Evolutionary conservation across 2,113 vertebrate species (phyloP), one percentile per base, ranked within the genome.

Genomic region (Bujurquina vittata): DNA sequence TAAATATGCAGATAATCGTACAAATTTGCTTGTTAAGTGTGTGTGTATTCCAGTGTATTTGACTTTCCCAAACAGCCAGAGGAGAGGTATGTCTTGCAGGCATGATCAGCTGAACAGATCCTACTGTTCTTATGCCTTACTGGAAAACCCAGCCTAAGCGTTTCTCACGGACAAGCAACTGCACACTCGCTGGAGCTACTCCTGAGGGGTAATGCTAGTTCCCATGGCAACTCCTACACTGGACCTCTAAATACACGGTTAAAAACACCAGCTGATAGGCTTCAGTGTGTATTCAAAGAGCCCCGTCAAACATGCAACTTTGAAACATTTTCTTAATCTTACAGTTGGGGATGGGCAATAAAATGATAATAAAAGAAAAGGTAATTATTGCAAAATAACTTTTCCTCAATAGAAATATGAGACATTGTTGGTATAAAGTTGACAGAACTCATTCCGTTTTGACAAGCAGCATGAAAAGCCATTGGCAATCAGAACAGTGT

Each of bases 161-260:
- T 91, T 90, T 87, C 85, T 90, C 86, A 89, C 31, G 29, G 83
- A 84, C 78, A 85, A 87, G 85, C 87, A 80, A 90, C 78, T 89
- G 89, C 91, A 94, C 85, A 76, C 82, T 89, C 58, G 60, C 80
- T 84, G 88, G 67, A 89, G 87, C 88, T 79, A 88, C 88, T 88
- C 88, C 86, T 87, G 76, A 86, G 89, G 88, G 86, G 82, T 84
- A 88, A 88, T 81, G 84, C 76, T 87, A 87, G 93, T 95, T 93
- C 79, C 93, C 91, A 94, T 91, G 89, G 92, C 90, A 95, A 94
- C 90, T 57, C 78, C 57, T 75, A 85, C 61, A 61, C 76, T 75
- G 81, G 72, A 87, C 89, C 89, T 84, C 91, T 85, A 91, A 93
- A 91, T 87, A 88, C 89, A 89, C 87, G 81, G 56, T 85, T 84